phyloP scores from a whole-genome alignment of 2,113 vertebrate species.

The Geothlypis trichas region DNA sequence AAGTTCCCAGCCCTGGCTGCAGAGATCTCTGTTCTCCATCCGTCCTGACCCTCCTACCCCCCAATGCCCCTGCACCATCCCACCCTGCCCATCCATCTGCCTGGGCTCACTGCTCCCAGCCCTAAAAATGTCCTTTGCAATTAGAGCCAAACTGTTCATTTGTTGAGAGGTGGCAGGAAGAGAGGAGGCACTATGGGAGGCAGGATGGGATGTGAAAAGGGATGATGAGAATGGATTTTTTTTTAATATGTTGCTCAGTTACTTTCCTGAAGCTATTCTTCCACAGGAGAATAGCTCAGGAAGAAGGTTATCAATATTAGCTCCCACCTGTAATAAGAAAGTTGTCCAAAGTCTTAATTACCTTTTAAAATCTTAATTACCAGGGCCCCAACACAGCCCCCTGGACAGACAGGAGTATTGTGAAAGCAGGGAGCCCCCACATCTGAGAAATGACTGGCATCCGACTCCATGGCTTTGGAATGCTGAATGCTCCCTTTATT shows the following conservation, averaged over 20 bases:
- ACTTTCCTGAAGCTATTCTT: background rate
- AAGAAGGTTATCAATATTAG: background rate
- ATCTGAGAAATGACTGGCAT: too few relatives aligned
- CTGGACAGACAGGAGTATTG: background rate
- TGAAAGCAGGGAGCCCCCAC: too few relatives aligned
- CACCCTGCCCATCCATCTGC: conserved; percentile 67
- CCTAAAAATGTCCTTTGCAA: conserved; percentile 53
- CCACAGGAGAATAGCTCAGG: background rate
- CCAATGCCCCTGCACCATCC: too few relatives aligned
- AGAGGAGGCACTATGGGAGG: background rate
- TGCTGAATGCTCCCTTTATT: too few relatives aligned
- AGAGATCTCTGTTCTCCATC: too few relatives aligned
- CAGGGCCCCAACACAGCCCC: background rate
- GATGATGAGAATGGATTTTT: conserved; percentile 6
- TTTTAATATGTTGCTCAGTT: background rate
- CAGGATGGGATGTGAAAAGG: background rate
- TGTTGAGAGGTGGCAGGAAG: conserved; percentile 5
- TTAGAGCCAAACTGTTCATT: conserved; percentile 59
- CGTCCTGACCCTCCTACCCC: too few relatives aligned
- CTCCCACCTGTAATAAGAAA: background rate
- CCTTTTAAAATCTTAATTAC: background rate
- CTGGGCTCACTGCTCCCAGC: conserved; percentile 55
- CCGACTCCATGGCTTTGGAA: too few relatives aligned
- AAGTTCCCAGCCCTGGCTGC: too few relatives aligned
- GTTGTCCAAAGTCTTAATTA: background rate